A percentile compares a stretch with the other conserved stretches of the same genome.
These are phyloP conservation scores for Ceratosolen fusciceps DNA, from an alignment of 1,140 invertebrate species.

Conservation along the genomic window DNA sequence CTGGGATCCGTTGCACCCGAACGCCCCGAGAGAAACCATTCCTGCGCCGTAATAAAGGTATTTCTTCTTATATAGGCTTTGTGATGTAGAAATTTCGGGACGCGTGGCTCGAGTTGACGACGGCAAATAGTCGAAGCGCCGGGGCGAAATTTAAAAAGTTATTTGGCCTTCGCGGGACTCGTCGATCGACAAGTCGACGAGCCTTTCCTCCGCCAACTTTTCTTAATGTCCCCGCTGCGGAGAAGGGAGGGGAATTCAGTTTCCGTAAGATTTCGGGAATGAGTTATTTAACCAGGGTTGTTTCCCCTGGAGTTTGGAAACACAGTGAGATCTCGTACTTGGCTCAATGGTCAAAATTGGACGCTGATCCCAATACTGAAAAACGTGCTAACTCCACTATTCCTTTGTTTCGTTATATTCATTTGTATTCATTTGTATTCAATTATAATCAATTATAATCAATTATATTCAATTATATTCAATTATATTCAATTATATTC, in stretches of 20 bases:
- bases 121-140: conserved; percentile 8
- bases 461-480: too few species aligned
- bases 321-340: neutral
- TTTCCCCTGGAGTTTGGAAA: neutral
- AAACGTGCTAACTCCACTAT: too few species aligned
- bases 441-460: too few species aligned
- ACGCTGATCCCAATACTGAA: conserved; percentile 8
- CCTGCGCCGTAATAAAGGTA: conserved; percentile 2
- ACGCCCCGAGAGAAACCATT: conserved; percentile 19
- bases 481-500: too few species aligned
- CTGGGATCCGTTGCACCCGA: neutral
- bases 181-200: neutral
- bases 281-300: neutral
- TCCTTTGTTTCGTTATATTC: too few species aligned
- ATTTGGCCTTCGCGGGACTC: neutral
- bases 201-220: too few species aligned
- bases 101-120: neutral
- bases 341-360: neutral
- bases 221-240: too few species aligned
- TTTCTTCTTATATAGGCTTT: too few species aligned
- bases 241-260: neutral
- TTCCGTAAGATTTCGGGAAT: neutral
- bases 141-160: neutral
- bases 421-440: too few species aligned
- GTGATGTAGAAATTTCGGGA: conserved; percentile 2